These are phyloP conservation scores for Kryptolebias ocellatus DNA, from an alignment of 2,797 vertebrate genomes.

Conservation along the genomic window DNA sequence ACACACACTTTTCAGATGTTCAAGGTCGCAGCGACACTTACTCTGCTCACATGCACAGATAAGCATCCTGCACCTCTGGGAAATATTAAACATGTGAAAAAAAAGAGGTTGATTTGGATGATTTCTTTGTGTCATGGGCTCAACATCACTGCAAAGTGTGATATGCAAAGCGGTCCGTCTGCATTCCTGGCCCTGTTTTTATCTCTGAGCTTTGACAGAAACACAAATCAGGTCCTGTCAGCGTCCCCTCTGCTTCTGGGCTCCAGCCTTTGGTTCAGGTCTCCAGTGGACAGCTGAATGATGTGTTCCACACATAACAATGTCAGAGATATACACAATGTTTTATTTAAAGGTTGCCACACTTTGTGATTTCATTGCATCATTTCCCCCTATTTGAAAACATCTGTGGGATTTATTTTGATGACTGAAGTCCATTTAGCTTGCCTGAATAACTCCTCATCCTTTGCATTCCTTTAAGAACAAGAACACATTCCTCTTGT, in stretches of 20 bases:
- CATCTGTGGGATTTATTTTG: neutral
- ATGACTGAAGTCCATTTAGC: neutral
- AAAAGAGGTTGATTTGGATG: neutral
- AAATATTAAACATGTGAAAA: slow-evolving; percentile 1
- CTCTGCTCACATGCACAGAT: slow-evolving; percentile 2
- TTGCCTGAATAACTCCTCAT: neutral
- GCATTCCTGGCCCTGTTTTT: slow-evolving; percentile 28
- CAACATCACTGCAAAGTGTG: slow-evolving; percentile 22
- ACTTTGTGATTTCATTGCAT: neutral
- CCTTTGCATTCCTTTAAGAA: slow-evolving; percentile 17
- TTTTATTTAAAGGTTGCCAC: neutral
- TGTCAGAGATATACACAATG: neutral
- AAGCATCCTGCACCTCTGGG: neutral
- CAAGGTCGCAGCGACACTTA: neutral
- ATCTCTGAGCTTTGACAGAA: slow-evolving; percentile 37
- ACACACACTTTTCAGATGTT: slow-evolving; percentile 20
- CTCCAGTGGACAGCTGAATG: slow-evolving; percentile 5
- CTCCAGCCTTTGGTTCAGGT: slow-evolving; percentile 5
- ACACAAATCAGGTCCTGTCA: slow-evolving; percentile 35
- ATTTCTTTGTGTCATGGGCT: slow-evolving; percentile 7
- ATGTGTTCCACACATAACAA: neutral
- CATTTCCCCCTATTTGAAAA: too few species aligned
- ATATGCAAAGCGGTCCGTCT: slow-evolving; percentile 37
- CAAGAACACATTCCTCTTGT: slow-evolving; percentile 7
- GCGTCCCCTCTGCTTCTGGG: slow-evolving; percentile 16